Evolutionary conservation across 1,140 invertebrate genomes (phyloP), one percentile per base, ranked within the genome.

Genomic region (Diorhabda carinulata): DNA sequence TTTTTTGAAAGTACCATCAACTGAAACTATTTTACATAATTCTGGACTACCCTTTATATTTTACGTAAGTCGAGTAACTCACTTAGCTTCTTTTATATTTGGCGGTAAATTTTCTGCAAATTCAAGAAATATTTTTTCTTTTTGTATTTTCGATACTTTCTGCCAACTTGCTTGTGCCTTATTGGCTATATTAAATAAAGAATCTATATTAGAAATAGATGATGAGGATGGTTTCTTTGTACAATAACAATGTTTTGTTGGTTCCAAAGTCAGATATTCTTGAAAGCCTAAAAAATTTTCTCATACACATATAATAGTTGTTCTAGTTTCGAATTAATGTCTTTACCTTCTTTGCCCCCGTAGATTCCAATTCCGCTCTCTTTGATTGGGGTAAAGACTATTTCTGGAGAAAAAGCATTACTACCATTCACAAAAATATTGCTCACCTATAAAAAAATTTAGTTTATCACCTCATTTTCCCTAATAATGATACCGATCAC

Each of bases 361-460:
- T 82, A 79, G 63, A 77, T 76, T 52, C 82, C 82, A 61, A 72
- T 74, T 4, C 86, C 86, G 78, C 84, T 85, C 69, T 82, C 80
- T 76, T 83, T 84, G 62, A 81, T 79, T 7, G 84, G 84, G 44
- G 83, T 83, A 78, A 86, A 83, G 5, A 83, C 79, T 43, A 83
- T 76, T 41, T 83, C 82, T 43, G 85, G 82, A 78, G 83, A 83
- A 78, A 85, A 81, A 59, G 84, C 60, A 64, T 86, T 85, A 76
- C 86, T 83, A 66, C 78, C 78, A 77, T 89, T 89, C 43, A 88
- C 79, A 86, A 87, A 89, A 44, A 88, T 81, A 65, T 83, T 83
- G 6, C 83, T 81, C n/a, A 83, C 83, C 77, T 82, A 64, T 45
- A 75, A 70, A 67, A 59, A 72, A 2, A 64, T 57, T n/a, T 40